Evolutionary conservation across 92 coral and sea anemone genomes (phyloP), one percentile per base, ranked within the genome.

Genomic region (Scolanthus callimorphus): DNA sequence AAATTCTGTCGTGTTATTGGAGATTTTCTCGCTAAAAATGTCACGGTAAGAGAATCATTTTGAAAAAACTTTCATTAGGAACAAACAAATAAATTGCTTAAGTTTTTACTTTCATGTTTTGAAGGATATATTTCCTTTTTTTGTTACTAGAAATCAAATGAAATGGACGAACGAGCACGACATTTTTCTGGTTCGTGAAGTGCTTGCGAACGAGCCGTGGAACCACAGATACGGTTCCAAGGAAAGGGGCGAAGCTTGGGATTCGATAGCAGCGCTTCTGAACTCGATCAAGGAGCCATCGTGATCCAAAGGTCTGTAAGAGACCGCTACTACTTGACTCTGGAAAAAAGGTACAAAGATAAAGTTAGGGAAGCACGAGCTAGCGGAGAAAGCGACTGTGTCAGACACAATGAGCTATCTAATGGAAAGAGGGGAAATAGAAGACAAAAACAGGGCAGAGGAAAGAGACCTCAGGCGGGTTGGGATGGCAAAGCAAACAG

Each of bases 261-360:
- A 57, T 26, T 25, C 51, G 30, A 74, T 63, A 24, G 54, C 74
- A 30, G 63, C 64, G 13, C 65, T 55, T 23, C 60, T 71, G 25
- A 60, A 60, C 31, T 37, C 45, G 22, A 39, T 25, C 27, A 44
- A 37, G 1, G 26, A 26, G n/a, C 37, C 46, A 19, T 39, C 22
- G 81, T 74, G n/a, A 57, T 51, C 4, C 57, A 65, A 67, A 44
- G 67, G 30, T 60, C 77, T 48, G 65, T 55, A 49, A 50, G 77
- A 63, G 83, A 77, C 34, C 69, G 48, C 43, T 55, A 69, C 37
- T 45, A 67, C 30, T 54, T 51, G 17, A 31, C 65, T 20, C 65
- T 53, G 15, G 71, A 51, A 25, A 77, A 69, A 55, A 34, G 15
- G 19, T 39, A 22, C 22, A 17, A 26, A 49, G 31, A 10, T 22